A percentile compares a stretch with the other conserved stretches of the same genome.
Evolutionary conservation across 2,888 invertebrate species (phyloP).

Genomic region (Platypus cylindrus): DNA sequence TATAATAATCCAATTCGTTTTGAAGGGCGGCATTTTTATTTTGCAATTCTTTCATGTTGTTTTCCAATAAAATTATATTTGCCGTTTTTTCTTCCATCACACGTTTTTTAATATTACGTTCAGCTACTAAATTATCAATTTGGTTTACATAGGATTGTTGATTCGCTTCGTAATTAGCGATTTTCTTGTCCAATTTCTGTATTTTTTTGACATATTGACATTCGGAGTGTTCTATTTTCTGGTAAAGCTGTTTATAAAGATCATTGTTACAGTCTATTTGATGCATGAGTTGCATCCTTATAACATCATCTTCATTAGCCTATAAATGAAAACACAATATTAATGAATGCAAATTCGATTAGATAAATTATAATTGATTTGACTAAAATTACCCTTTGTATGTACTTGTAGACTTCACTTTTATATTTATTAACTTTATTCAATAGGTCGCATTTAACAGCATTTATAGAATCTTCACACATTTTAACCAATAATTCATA

Average conservation of each 20-base stretch:
- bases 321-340: constrained; percentile 2
- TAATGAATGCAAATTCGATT: background rate
- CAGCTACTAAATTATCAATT: constrained; percentile 19
- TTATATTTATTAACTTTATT: constrained; percentile 22
- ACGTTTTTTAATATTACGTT: constrained; percentile 17
- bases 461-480: constrained; percentile 23
- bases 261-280: constrained; percentile 7
- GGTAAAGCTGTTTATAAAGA: constrained; percentile 8
- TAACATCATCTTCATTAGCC: constrained; percentile 7
- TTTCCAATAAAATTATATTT: constrained; percentile 16
- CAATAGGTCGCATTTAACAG: constrained; percentile 23
- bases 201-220: constrained; percentile 3
- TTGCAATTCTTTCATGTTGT: constrained; percentile 14
- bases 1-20: constrained; percentile 23
- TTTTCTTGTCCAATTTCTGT: constrained; percentile 15
- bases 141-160: constrained; percentile 16
- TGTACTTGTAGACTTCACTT: constrained; percentile 14
- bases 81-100: constrained; percentile 18
- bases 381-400: constrained; percentile 9
- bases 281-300: constrained; percentile 8
- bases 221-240: constrained; percentile 7
- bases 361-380: background rate
- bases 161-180: constrained; percentile 12
- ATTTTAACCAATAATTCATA: constrained; percentile 25
- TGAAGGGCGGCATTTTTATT: constrained; percentile 19